phyloP scores from a whole-genome alignment of 2,113 vertebrate species.

The Datnioides undecimradiatus region DNA sequence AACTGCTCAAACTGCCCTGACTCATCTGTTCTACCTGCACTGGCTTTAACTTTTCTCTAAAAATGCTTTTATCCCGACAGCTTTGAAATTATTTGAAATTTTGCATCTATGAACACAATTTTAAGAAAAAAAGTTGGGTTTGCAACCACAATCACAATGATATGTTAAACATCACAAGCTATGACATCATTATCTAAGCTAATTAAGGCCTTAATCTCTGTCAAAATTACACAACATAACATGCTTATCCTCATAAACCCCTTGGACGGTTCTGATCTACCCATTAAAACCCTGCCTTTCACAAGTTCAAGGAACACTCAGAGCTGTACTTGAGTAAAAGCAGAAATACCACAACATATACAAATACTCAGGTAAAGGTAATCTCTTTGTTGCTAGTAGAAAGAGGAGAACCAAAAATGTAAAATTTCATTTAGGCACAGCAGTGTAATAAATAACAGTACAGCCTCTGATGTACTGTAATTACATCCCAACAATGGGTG shows the following conservation, averaged over 20 bases:
- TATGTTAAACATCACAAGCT: conserved; percentile 18
- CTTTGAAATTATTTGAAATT: background rate
- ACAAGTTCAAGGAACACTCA: too few relatives aligned
- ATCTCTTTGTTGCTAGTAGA: too few relatives aligned
- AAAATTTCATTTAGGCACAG: too few relatives aligned
- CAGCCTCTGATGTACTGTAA: too few relatives aligned
- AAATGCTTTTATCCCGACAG: background rate
- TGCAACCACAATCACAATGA: conserved; percentile 15
- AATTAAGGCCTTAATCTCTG: conserved; percentile 29
- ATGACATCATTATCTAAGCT: conserved; percentile 37
- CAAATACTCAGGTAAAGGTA: too few relatives aligned
- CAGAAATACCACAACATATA: too few relatives aligned
- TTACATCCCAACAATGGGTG: background rate
- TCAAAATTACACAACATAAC: too few relatives aligned
- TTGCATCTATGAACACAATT: background rate
- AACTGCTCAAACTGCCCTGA: background rate
- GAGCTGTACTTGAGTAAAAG: background rate
- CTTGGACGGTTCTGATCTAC: background rate
- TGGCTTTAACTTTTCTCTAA: background rate
- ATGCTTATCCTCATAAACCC: conserved; percentile 30
- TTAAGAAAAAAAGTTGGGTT: background rate
- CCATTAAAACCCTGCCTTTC: too few relatives aligned
- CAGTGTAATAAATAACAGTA: too few relatives aligned
- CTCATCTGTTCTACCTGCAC: background rate
- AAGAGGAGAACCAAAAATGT: background rate